A percentile compares a stretch with the other conserved stretches of the same genome.
phyloP scores from a whole-genome alignment of 2,797 vertebrate species.

The Enteromius afrohamiltoni region DNA sequence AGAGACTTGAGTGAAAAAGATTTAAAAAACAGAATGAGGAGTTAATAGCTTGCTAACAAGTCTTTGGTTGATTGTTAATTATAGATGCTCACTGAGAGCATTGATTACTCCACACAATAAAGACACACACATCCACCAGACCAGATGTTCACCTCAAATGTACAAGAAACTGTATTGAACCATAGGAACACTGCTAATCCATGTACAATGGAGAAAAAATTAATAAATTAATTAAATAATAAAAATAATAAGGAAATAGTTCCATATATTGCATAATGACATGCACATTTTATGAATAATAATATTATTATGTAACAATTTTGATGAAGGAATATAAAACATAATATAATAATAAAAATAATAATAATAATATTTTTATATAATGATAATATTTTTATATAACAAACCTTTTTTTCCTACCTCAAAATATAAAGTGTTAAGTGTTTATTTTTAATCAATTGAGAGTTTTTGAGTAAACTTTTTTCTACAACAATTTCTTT shows the following conservation, averaged over 20 bases:
- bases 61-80: constrained; percentile 12
- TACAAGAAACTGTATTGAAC: background rate
- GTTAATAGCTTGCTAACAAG: background rate
- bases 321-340: no score
- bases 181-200: background rate
- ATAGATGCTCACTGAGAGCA: background rate
- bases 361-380: no score
- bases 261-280: background rate
- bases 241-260: background rate
- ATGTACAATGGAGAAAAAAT: background rate
- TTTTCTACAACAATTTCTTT: background rate
- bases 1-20: constrained; percentile 66
- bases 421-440: background rate
- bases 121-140: background rate
- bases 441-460: background rate
- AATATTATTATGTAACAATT: no score
- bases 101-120: background rate
- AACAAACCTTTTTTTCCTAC: background rate
- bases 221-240: no score
- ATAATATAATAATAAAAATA: no score
- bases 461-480: background rate
- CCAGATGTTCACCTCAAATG: background rate
- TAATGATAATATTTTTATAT: no score
- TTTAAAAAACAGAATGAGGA: constrained; percentile 32
- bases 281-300: background rate